A percentile compares a stretch with the other conserved stretches of the same genome.
phyloP scores from a whole-genome alignment of 2,113 vertebrate genomes.

The Ceuthmochares aereus region DNA sequence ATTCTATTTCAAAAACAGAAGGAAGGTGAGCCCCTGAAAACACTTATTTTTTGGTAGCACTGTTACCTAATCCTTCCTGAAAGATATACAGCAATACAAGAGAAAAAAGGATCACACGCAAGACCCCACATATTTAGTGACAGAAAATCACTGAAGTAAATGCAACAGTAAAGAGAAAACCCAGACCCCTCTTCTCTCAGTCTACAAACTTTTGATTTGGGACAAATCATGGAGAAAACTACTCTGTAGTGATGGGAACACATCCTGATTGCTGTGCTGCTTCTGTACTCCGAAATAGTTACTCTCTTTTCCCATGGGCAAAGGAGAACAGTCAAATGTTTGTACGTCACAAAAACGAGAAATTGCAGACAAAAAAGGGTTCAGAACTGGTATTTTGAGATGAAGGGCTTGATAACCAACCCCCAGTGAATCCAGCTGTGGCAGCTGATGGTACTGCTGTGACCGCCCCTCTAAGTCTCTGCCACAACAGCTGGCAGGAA shows the following conservation, averaged over 20 bases:
- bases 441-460: constrained; percentile 21
- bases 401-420: constrained; percentile 25
- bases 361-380: neutral
- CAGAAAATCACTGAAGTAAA: neutral
- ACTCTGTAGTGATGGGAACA: neutral
- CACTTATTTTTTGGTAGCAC: neutral
- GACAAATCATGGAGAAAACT: neutral
- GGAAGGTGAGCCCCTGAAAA: neutral
- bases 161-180: neutral
- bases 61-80: neutral
- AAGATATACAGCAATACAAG: neutral
- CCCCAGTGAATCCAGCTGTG: constrained; percentile 49
- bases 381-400: neutral
- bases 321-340: constrained; percentile 2
- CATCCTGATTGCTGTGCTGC: neutral
- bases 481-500: constrained; percentile 68
- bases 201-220: neutral
- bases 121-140: neutral
- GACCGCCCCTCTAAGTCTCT: neutral
- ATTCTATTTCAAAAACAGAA: neutral
- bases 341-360: neutral
- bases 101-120: neutral
- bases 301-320: neutral
- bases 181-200: neutral
- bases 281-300: neutral